Base-by-base conservation (phyloP, 2,888 invertebrate species). In the Ophion ventricosus region DNA sequence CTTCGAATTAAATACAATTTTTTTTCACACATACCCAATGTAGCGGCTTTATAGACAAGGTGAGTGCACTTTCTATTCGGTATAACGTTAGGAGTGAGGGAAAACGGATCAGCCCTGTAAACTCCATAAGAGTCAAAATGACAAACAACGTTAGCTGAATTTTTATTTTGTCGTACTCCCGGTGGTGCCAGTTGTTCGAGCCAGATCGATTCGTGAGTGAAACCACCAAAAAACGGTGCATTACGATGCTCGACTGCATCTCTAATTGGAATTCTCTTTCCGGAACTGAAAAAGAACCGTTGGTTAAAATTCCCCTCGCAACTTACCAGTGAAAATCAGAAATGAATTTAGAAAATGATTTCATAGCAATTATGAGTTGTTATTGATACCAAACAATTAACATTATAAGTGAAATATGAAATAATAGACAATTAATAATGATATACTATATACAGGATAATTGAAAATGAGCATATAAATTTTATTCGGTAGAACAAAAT, bases 51-150 rank as follows among this genome's bases (percentile, higher is more conserved):
- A 90, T 97, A 97, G 84, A 97, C 95, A 1, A 97, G 93, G 90
- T 97, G 97, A 2, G 96, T 96, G 93, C 97, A 97, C 54, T 95
- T 94, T 85, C 95, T 95, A 2, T 95, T 94, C 23, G 97, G 96
- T 64, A 96, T 93, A 74, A 96, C 94, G 26, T 95, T 94, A 0
- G 96, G 95, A 0, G 95, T 95, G 90, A 97, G 96, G 0, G 95
- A 94, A 77, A 96, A 94, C 0, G 96, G 96, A 43, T 96, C 95
- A 63, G 95, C 94, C 69, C 97, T 94, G 91, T 96, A 96, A 2
- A 95, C 95, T 2, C 96, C 95, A 94, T 95, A 95, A 0, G 96
- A 96, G 90, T 96, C 95, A 85, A 96, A 93, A 91, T 96, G 96
- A 90, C 97, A 97, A 0, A 97, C 95, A 49, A 97, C 88, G 77